These are phyloP conservation scores for Lontra canadensis DNA, from an alignment of 2,113 vertebrate genomes.

Conservation along the genomic window DNA sequence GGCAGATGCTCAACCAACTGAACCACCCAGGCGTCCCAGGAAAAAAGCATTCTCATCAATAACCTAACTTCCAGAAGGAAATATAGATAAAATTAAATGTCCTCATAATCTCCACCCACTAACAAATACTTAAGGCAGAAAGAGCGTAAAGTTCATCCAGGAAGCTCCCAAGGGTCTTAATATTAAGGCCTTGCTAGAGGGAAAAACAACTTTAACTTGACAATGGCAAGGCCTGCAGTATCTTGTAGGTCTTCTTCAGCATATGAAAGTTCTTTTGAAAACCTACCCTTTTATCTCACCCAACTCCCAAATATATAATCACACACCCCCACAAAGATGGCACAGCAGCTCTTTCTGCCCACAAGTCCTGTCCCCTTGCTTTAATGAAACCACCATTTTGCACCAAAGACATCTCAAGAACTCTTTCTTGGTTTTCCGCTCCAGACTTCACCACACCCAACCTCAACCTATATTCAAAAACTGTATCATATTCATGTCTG, in stretches of 20 bases:
- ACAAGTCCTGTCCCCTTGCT: background rate
- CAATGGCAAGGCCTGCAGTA: background rate
- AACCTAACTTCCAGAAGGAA: no score
- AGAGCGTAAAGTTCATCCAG: no score
- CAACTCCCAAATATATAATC: background rate
- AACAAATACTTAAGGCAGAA: no score
- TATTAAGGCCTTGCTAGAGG: background rate
- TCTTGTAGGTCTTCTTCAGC: background rate
- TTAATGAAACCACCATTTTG: background rate
- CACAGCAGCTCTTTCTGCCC: background rate
- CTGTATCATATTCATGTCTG: background rate
- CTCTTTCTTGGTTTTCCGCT: background rate
- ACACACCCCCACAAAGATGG: background rate
- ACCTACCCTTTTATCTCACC: background rate
- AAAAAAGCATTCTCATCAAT: no score
- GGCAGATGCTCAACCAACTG: no score
- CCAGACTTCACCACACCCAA: background rate
- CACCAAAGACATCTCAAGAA: background rate
- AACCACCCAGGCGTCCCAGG: no score
- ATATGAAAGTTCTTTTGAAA: background rate
- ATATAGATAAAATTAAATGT: no score
- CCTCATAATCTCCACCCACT: no score
- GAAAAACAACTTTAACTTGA: background rate
- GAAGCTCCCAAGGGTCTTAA: no score
- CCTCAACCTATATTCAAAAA: background rate